Evolutionary conservation across 2,797 vertebrate species (phyloP).

Genomic region (Acanthiza pusilla): DNA sequence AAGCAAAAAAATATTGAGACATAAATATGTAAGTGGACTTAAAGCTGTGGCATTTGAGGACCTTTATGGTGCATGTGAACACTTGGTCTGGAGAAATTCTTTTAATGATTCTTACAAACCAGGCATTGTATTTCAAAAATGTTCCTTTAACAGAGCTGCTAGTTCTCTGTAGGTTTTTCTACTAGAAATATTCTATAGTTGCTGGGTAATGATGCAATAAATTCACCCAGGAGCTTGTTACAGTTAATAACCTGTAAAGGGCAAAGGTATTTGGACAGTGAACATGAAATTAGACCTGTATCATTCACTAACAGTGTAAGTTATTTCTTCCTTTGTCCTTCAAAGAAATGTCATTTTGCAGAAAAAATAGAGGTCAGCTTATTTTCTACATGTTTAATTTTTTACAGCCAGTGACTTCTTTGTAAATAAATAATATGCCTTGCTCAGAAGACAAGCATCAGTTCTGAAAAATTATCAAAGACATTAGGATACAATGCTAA

Average conservation of each 20-base stretch:
- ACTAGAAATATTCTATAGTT: background rate
- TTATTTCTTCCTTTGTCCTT: slow-evolving; percentile 43
- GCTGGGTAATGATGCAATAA: slow-evolving; percentile 37
- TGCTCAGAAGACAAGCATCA: slow-evolving; percentile 48
- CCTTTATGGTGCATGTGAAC: background rate
- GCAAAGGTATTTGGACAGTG: slow-evolving; percentile 50
- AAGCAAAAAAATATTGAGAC: background rate
- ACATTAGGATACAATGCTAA: slow-evolving; percentile 57
- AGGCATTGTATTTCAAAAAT: background rate
- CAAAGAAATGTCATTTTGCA: background rate
- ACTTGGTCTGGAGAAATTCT: background rate
- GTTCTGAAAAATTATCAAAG: slow-evolving; percentile 54
- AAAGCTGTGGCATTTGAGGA: background rate
- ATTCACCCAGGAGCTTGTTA: slow-evolving; percentile 37
- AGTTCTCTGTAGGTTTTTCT: background rate
- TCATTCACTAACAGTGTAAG: background rate
- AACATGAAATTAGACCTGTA: slow-evolving; percentile 35
- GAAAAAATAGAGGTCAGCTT: slow-evolving; percentile 11
- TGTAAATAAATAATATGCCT: slow-evolving; percentile 59
- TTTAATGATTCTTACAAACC: background rate
- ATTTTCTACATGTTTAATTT: slow-evolving; percentile 60
- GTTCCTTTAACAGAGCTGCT: background rate
- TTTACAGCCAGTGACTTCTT: slow-evolving; percentile 40
- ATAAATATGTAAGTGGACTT: background rate
- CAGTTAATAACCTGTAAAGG: slow-evolving; percentile 56